These are phyloP conservation scores for Ceratoteleas bidentatus DNA, from an alignment of 1,140 invertebrate species.

Conservation along the genomic window DNA sequence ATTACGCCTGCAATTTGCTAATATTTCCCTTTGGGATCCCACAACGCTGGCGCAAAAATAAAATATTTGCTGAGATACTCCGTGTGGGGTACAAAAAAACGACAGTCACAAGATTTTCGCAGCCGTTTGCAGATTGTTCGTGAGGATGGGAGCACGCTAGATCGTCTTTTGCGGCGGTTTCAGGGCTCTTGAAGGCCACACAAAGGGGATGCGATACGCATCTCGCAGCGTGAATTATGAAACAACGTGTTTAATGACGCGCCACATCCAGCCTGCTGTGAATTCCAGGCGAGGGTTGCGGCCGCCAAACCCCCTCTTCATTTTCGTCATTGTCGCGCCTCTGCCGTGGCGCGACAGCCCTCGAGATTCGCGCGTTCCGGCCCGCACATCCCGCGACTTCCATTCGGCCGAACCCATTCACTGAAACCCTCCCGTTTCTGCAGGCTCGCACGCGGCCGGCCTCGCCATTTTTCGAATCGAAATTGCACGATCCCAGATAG, in stretches of 20 bases:
- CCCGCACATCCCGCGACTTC: slow-evolving; percentile 42
- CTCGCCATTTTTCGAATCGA: slow-evolving; percentile 33
- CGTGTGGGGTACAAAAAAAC: neutral
- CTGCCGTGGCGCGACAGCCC: slow-evolving; percentile 8
- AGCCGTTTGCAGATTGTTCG: no score
- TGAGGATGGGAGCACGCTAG: no score
- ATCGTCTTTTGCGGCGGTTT: no score
- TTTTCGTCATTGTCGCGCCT: slow-evolving; percentile 66
- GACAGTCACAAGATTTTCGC: neutral
- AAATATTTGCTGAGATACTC: slow-evolving; percentile 35
- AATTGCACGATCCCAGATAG: slow-evolving; percentile 38
- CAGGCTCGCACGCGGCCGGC: neutral
- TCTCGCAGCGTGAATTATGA: slow-evolving; percentile 77
- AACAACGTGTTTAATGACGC: slow-evolving; percentile 81
- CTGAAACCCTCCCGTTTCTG: slow-evolving; percentile 8
- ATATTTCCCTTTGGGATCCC: slow-evolving; percentile 41
- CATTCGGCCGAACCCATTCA: slow-evolving; percentile 43
- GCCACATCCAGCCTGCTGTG: slow-evolving; percentile 77
- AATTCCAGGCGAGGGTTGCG: slow-evolving; percentile 65
- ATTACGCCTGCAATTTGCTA: slow-evolving; percentile 18
- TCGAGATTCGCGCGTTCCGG: slow-evolving; percentile 60
- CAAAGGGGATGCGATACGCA: slow-evolving; percentile 36
- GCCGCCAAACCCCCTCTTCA: slow-evolving; percentile 74
- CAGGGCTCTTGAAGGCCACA: neutral
- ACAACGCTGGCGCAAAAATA: slow-evolving; percentile 23